Conservation (phyloP, 2,888 invertebrate species). For the Pheosia gnoma region DNA sequence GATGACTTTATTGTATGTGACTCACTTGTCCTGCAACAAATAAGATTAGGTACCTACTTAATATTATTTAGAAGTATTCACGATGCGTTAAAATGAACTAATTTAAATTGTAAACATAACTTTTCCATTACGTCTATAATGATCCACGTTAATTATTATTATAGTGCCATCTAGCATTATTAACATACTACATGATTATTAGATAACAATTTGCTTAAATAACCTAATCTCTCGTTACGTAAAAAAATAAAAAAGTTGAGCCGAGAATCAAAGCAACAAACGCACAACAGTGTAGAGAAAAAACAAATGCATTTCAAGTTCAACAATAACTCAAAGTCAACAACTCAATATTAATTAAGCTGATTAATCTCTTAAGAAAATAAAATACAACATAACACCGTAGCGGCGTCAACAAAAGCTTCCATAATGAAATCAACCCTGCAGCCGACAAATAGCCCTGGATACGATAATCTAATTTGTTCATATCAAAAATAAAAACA, state of each 20-base stretch:
- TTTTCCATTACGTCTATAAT: too few species aligned
- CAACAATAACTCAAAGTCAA: conserved; percentile 27
- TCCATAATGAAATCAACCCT: conserved; percentile 68
- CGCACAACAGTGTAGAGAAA: conserved; percentile 3
- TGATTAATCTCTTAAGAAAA: conserved; percentile 41
- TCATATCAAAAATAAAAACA: conserved; percentile 49
- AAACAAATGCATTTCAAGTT: not conserved
- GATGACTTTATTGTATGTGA: conserved; percentile 27
- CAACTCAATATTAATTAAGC: conserved; percentile 41
- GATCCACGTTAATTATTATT: too few species aligned
- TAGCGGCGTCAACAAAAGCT: conserved; percentile 56
- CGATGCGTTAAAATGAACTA: too few species aligned
- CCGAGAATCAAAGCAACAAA: too few species aligned
- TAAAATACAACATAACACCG: conserved; percentile 39
- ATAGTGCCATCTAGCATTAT: too few species aligned
- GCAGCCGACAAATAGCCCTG: conserved; percentile 63
- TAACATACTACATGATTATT: too few species aligned
- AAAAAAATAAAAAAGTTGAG: too few species aligned
- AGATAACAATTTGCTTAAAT: too few species aligned
- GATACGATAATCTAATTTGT: conserved; percentile 70
- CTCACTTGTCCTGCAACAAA: conserved; percentile 59
- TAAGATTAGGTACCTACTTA: not conserved
- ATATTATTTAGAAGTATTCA: too few species aligned
- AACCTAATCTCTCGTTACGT: too few species aligned
- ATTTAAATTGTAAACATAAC: too few species aligned